A percentile compares a stretch with the other conserved stretches of the same genome.
Evolutionary conservation across 2,888 invertebrate species (phyloP).

Genomic region (Penaeus monodon): DNA sequence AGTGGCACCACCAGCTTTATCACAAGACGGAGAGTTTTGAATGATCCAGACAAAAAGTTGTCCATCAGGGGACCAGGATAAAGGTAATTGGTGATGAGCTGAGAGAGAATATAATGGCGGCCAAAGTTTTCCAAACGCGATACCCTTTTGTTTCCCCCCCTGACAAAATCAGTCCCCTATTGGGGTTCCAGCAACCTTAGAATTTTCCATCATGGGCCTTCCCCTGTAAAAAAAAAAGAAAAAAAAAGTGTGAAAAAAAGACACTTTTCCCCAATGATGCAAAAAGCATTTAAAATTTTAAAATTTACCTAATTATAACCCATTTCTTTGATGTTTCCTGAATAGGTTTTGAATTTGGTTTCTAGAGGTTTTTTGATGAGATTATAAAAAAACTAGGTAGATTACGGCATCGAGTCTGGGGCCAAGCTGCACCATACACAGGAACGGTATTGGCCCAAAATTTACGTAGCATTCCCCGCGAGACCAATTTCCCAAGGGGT

Average conservation of each 20-base stretch:
- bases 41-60: constrained; percentile 94
- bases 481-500: constrained; percentile 98
- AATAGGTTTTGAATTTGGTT: constrained; percentile 73
- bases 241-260: background rate
- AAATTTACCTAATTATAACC: too few relatives aligned
- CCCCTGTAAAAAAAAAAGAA: constrained; percentile 60
- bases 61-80: constrained; percentile 92
- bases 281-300: background rate
- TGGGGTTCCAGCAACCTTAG: constrained; percentile 78
- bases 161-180: constrained; percentile 75
- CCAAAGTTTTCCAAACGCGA: constrained; percentile 93
- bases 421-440: constrained; percentile 87
- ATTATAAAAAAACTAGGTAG: constrained; percentile 73
- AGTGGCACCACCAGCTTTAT: constrained; percentile 80
- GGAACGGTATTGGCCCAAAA: constrained; percentile 85
- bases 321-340: constrained; percentile 68
- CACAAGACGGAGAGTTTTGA: constrained; percentile 93
- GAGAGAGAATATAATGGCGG: constrained; percentile 87
- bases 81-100: constrained; percentile 89
- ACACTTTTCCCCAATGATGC: background rate
- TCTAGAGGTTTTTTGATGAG: constrained; percentile 76
- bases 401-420: constrained; percentile 75
- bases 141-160: constrained; percentile 80
- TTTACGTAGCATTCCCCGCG: constrained; percentile 94
- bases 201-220: constrained; percentile 90